These are phyloP conservation scores for Sepioteuthis lessoniana DNA, from an alignment of 2,888 invertebrate species.

Conservation along the genomic window DNA sequence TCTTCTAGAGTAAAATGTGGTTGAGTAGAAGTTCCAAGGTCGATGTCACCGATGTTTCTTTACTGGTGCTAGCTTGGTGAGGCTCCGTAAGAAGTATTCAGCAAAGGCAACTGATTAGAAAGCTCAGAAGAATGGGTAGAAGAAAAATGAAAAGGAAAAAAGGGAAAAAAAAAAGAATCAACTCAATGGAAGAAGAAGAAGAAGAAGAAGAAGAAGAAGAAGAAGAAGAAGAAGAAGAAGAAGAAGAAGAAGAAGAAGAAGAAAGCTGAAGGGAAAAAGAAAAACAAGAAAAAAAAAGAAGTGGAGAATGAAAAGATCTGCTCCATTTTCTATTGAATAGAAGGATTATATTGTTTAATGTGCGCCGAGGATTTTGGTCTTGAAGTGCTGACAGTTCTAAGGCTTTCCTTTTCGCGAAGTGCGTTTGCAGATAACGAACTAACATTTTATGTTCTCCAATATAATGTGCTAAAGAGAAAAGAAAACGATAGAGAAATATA, in stretches of 20 bases:
- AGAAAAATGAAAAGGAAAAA: neutral
- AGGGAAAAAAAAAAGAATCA: no score
- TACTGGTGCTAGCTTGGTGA: neutral
- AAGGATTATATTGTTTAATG: neutral
- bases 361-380: neutral
- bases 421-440: neutral
- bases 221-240: neutral
- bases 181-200: neutral
- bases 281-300: neutral
- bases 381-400: neutral
- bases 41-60: neutral
- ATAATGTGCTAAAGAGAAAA: neutral
- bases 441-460: neutral
- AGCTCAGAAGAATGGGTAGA: neutral
- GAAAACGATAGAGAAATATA: neutral
- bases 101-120: no score
- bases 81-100: no score
- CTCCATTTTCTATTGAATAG: neutral
- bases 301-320: neutral
- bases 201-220: neutral
- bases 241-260: neutral
- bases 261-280: neutral
- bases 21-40: no score
- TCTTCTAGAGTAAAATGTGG: no score
- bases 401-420: neutral